Base-by-base conservation (phyloP, 2,113 vertebrate genomes). In the Melanotaenia duboulayi region DNA sequence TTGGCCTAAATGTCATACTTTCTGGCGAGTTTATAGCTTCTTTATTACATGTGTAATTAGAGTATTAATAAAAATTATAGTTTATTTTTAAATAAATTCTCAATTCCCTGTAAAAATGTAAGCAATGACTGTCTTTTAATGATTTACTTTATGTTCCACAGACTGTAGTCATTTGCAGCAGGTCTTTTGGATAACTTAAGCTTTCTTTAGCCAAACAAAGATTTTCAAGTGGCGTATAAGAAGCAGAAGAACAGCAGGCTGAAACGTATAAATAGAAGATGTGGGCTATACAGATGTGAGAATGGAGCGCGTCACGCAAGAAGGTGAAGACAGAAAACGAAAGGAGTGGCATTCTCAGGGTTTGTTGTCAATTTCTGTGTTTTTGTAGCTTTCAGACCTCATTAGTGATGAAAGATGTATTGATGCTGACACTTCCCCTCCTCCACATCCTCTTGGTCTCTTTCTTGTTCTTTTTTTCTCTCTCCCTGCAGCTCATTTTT, bases 361-460 rank as follows among this genome's bases (percentile, higher is more conserved):
- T 83, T 56, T 91, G 87, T 87, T 88, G 85, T 88, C 84, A 86
- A 72, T 89, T 81, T 84, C 76, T 89, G 82, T 82, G 85, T 91
- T 89, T 92, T 82, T 90, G 87, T 75, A 84, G 91, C 90, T 90
- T 94, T 94, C 93, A 93, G 90, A 88, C 83, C 92, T 94, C 78
- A 84, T 94, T 94, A 94, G 88, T 78, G 81, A 85, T 91, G 89
- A 93, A 82, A 90, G 92, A 92, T 82, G 89, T 81, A 92, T 92
- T 64, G 63, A 86, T 87, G 76, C 82, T 93, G 92, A 92, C 91
- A 91, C 65, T 70, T 70, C 74, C 57, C 63, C 77, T 82, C 54
- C 55, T 71, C 58, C 57, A 44, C 56, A 70, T 76, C 58, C 19
- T 67, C 58, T 23, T 61, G 35, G 35, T 75, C 64, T 54, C 25